Conservation (phyloP, 2,797 vertebrate species). For the Takifugu rubripes region DNA sequence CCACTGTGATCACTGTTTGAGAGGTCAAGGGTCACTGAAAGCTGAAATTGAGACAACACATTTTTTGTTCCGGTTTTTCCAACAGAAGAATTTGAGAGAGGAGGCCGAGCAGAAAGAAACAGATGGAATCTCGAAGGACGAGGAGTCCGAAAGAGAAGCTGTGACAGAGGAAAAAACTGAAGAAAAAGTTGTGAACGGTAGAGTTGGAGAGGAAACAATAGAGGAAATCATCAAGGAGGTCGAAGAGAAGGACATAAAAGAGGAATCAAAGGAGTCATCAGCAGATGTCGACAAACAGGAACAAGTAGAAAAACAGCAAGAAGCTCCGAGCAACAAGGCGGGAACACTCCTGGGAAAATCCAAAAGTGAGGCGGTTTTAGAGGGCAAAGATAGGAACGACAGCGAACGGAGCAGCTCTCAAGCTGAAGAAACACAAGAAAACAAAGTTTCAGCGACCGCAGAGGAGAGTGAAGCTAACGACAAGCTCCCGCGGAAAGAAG, state of each 20-base stretch:
- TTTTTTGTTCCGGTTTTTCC: slow-evolving; percentile 18
- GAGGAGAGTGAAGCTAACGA: slow-evolving; percentile 39
- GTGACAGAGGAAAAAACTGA: slow-evolving; percentile 62
- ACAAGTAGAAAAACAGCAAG: slow-evolving; percentile 9
- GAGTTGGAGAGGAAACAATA: slow-evolving; percentile 63
- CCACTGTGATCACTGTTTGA: too few species aligned
- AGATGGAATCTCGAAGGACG: slow-evolving; percentile 38
- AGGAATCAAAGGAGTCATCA: slow-evolving; percentile 27
- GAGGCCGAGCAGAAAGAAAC: slow-evolving; percentile 62
- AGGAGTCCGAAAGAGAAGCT: slow-evolving; percentile 56
- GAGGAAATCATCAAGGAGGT: slow-evolving; percentile 66
- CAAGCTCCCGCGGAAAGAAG: slow-evolving; percentile 70
- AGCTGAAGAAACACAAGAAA: slow-evolving; percentile 35
- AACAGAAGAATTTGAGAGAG: slow-evolving; percentile 67
- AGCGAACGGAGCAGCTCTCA: slow-evolving; percentile 14
- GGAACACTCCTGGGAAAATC: slow-evolving; percentile 12
- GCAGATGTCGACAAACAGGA: slow-evolving; percentile 22
- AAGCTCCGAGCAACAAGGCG: slow-evolving; percentile 10
- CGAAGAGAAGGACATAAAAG: slow-evolving; percentile 25
- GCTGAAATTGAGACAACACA: background rate
- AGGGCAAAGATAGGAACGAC: slow-evolving; percentile 17
- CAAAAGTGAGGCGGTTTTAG: slow-evolving; percentile 11
- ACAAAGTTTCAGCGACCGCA: slow-evolving; percentile 23
- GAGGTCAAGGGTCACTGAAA: background rate
- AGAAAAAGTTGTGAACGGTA: slow-evolving; percentile 47